Evolutionary conservation across 2,888 invertebrate genomes (phyloP), one percentile per base, ranked within the genome.

Genomic region (Rhogogaster chlorosoma): DNA sequence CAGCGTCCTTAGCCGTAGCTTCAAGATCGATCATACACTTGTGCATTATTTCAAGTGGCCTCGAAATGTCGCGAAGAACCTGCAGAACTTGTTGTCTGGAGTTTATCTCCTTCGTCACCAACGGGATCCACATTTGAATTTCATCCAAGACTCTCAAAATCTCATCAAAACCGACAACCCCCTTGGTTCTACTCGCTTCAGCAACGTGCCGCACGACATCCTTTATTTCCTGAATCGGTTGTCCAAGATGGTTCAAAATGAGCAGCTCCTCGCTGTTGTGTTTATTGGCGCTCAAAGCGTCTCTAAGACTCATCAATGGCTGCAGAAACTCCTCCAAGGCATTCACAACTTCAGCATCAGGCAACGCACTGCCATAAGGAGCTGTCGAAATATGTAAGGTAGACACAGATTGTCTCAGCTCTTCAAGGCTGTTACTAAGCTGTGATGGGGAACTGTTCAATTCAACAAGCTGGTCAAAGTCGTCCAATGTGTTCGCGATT

Each of bases 381-480:
- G 87, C 83, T 78, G 83, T 87, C 10, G 75, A 84, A 29, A 83
- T 78, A 15, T 87, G 86, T 67, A 88, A 83, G 86, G 32, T 82
- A 15, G 84, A 80, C 18, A 91, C 87, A 0, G 88, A 87, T 75
- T 87, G 88, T 36, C 88, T 85, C 0, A 91, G 77, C 83, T 89
- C 88, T 85, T 92, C 91, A 2, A 91, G 45, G 18, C 89, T 87
- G 84, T 87, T 89, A 0, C 89, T 89, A 45, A 92, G 84, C 49
- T 86, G 80, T 0, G 91, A 91, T 0, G 86, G 86, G 4, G 89
- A 87, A 22, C 87, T 38, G 7, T 86, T 85, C 12, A 88, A 83
- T 6, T 85, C 87, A 9, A 89, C 86, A 4, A 88, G 88, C 84
- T 91, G 89, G 61, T 92, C 92, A 38, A 89, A 92, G 61, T 91